A percentile compares a stretch with the other conserved stretches of the same genome.
phyloP scores from a whole-genome alignment of 1,140 invertebrate species.

The Brachionus calyciflorus region DNA sequence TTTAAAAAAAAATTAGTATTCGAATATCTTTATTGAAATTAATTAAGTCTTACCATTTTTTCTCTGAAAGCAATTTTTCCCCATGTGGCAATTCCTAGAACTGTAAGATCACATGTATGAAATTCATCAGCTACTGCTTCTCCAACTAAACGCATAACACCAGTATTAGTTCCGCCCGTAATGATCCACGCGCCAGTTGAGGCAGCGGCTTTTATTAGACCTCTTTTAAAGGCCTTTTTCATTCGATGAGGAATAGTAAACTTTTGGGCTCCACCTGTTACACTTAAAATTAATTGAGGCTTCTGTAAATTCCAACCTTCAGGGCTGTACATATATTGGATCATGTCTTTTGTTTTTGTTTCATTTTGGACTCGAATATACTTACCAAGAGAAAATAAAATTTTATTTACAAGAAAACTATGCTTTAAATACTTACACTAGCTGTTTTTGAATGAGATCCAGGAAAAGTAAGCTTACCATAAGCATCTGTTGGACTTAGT shows the following conservation, averaged over 20 bases:
- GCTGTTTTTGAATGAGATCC: constrained; percentile 40
- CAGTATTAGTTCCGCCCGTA: constrained; percentile 90
- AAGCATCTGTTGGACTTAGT: constrained; percentile 12
- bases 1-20: background rate
- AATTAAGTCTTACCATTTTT: constrained; percentile 68
- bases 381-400: background rate
- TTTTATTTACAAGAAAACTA: background rate
- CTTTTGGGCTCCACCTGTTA: constrained; percentile 93
- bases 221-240: constrained; percentile 87
- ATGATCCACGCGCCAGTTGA: constrained; percentile 96
- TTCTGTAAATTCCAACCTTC: constrained; percentile 88
- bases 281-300: constrained; percentile 90
- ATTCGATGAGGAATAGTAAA: constrained; percentile 79
- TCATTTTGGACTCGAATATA: constrained; percentile 44
- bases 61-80: constrained; percentile 90
- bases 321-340: constrained; percentile 19
- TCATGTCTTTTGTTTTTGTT: constrained; percentile 44
- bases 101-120: constrained; percentile 68
- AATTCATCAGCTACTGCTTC: constrained; percentile 77
- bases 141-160: constrained; percentile 62
- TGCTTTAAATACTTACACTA: background rate
- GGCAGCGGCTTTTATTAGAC: constrained; percentile 91
- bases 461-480: constrained; percentile 45
- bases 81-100: constrained; percentile 93
- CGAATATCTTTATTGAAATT: background rate